phyloP scores from a whole-genome alignment of 2,113 vertebrate species.

The Rhinolophus sinicus region DNA sequence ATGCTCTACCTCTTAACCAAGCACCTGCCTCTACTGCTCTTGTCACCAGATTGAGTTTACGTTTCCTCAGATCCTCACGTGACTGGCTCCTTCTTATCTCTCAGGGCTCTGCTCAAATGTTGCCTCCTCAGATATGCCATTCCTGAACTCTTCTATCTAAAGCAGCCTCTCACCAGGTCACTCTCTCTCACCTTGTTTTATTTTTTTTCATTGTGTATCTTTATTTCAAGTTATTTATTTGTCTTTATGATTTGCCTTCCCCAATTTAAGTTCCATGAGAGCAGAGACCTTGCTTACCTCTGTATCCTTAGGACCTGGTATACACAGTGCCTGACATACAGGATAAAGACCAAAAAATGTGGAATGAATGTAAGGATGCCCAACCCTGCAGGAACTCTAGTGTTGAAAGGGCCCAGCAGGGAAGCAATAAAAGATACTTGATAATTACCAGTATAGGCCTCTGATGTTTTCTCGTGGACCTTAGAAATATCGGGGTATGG shows the following conservation, averaged over 20 bases:
- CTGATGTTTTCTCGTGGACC: not conserved
- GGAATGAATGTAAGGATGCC: conserved; percentile 11
- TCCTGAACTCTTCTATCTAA: not conserved
- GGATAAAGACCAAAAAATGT: not conserved
- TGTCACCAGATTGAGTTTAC: not conserved
- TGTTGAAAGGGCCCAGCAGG: not conserved
- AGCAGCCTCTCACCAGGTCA: not conserved
- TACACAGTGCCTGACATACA: not conserved
- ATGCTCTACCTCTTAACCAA: not conserved
- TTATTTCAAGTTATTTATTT: not conserved
- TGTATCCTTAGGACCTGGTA: not conserved
- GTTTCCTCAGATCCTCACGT: not conserved
- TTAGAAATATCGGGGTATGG: not conserved
- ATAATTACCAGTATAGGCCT: not conserved
- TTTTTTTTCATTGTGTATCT: not conserved
- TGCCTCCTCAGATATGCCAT: not conserved
- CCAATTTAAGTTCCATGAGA: not conserved
- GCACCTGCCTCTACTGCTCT: not conserved
- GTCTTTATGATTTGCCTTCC: not conserved
- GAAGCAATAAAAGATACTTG: conserved; percentile 28
- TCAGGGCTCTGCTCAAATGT: not conserved
- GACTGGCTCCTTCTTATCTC: not conserved
- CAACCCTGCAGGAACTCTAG: not conserved
- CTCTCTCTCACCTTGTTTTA: not conserved
- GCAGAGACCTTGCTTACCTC: not conserved